Conservation (phyloP, 2,113 vertebrate genomes). For the Lampris megalopsis region DNA sequence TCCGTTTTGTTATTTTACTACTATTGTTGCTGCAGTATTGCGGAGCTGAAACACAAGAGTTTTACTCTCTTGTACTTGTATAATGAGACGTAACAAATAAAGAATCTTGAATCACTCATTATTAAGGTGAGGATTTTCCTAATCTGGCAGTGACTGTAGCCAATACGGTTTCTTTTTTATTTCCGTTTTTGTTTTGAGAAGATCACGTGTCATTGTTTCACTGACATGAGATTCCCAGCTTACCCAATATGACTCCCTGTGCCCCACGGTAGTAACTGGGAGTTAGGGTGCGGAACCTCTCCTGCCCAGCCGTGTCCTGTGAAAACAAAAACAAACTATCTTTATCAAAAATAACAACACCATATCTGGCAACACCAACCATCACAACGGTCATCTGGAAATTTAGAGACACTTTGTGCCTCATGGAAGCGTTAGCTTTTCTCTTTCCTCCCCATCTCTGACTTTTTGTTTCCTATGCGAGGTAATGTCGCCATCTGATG, state of each 20-base stretch:
- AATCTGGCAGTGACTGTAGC: too few species aligned
- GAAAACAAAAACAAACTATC: conserved; percentile 30
- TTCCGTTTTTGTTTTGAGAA: too few species aligned
- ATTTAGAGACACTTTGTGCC: neutral
- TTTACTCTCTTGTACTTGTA: too few species aligned
- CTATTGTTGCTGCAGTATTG: too few species aligned
- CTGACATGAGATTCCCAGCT: conserved; percentile 40
- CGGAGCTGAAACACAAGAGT: too few species aligned
- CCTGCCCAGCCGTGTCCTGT: conserved; percentile 97
- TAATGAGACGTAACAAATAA: too few species aligned
- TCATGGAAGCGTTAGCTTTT: neutral
- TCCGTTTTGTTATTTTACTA: too few species aligned
- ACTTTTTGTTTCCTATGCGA: conserved; percentile 1
- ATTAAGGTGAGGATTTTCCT: too few species aligned
- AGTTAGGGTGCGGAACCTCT: conserved; percentile 94
- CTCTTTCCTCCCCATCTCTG: neutral
- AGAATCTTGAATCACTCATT: too few species aligned
- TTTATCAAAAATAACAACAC: neutral
- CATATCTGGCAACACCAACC: neutral
- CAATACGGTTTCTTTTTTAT: too few species aligned
- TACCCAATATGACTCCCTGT: conserved; percentile 97
- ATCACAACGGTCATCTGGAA: neutral
- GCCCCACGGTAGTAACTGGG: conserved; percentile 98
- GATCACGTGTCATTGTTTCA: too few species aligned
- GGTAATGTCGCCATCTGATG: conserved; percentile 56